Base-by-base conservation (phyloP, 2,888 invertebrate genomes). In the Callyntrura guangdongensis region DNA sequence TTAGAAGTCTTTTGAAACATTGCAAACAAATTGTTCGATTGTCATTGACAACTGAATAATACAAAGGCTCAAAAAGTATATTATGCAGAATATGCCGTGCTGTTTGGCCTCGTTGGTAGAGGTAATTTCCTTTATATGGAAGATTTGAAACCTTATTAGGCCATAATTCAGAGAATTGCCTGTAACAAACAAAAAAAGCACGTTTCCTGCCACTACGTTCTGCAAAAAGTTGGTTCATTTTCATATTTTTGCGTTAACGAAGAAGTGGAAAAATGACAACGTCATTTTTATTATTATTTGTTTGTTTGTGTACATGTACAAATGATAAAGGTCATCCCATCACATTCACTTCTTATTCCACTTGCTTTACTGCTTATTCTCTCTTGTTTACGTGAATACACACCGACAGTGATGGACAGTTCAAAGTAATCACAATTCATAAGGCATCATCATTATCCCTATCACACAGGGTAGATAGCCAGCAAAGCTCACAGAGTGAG, bases 281-380 rank as follows among this genome's bases (percentile, higher is more conserved):
- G 49, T 47, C 11, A 47, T 47, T 47, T 47, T 36, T 6, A 36
- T 36, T 36, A 4, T 36, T 36, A 36, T 36, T 36, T 36, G 36
- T 53, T 53, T 53, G 53, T 11, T 64, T 64, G 59, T 61, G 9
- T 61, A 22, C 3, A n/a, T 2, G 53, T 85, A 72, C 72, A 53
- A 85, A 47, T 4, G 22, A 47, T 56, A 53, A 85, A 85, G 84
- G 84, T 85, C 67, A 85, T 84, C 69, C 72, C 67, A 85, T 72
- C 72, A 36, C 36, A 85, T 85, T 56, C 53, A 72, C 84, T 36
- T 72, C 6, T 27, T n/a, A n/a, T 77, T 4, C 3, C 6, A 36
- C 36, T 36, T 36, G 6, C 36, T 84, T 53, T 25, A 69, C 84
- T 27, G 49, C 4, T 22, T 27, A n/a, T 77, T 22, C 49, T 49